phyloP scores from a whole-genome alignment of 2,113 vertebrate genomes.

The Clupea harengus region DNA sequence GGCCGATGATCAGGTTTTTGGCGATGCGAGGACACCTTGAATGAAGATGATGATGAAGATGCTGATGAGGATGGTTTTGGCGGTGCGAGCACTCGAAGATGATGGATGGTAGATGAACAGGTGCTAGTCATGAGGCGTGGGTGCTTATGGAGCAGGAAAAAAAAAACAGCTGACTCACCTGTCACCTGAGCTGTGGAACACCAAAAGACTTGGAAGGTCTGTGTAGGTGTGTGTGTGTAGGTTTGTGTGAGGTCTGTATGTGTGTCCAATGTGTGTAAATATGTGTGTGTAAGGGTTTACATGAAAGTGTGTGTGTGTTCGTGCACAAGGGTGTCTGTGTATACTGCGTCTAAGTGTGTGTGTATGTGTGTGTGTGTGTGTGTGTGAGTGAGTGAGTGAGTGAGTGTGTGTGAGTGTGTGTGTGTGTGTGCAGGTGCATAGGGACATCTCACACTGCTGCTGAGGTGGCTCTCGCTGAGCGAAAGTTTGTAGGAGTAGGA shows the following conservation, averaged over 20 bases:
- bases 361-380: neutral
- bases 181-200: neutral
- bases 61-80: no score
- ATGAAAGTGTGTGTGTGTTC: no score
- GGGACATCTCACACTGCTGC: neutral
- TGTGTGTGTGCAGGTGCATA: neutral
- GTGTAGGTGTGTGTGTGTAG: no score
- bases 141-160: neutral
- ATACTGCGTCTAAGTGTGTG: no score
- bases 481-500: neutral
- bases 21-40: neutral
- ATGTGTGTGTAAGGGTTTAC: no score
- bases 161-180: neutral
- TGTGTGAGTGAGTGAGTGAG: neutral
- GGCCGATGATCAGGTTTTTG: neutral
- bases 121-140: neutral
- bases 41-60: neutral
- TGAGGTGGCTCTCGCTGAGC: neutral
- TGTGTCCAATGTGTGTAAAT: no score
- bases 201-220: neutral
- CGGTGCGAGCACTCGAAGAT: neutral
- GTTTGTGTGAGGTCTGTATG: no score
- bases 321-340: no score
- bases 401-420: neutral
- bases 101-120: neutral